Evolutionary conservation across 2,113 vertebrate species (phyloP).

Genomic region (Hydrolagus affinis): DNA sequence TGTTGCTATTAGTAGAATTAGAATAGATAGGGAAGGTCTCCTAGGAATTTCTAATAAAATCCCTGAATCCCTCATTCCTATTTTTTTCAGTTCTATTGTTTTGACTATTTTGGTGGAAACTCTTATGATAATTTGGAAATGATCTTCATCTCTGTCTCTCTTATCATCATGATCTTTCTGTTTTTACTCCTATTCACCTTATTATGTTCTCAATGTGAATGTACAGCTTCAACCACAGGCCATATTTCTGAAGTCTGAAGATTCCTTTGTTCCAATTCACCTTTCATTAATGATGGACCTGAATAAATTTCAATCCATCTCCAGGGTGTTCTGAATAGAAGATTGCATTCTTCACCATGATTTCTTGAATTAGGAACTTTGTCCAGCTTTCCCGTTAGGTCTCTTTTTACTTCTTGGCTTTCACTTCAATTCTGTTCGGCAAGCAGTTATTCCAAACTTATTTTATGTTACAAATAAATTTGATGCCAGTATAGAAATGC

Average conservation of each 20-base stretch:
- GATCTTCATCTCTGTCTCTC: background rate
- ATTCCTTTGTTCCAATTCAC: background rate
- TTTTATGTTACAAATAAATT: background rate
- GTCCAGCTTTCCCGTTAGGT: background rate
- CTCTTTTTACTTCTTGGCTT: constrained; percentile 16
- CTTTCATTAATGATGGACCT: background rate
- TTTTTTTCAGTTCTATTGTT: too few relatives aligned
- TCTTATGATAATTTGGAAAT: too few relatives aligned
- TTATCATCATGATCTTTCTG: background rate
- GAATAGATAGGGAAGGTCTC: background rate
- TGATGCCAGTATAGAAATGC: background rate
- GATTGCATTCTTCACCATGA: background rate
- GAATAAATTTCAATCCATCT: background rate
- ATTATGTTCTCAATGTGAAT: too few relatives aligned
- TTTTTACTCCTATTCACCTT: background rate
- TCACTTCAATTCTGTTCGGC: background rate
- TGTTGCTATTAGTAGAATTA: too few relatives aligned
- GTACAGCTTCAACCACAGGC: background rate
- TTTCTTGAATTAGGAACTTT: constrained; percentile 4
- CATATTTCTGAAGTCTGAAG: background rate
- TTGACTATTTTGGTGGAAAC: too few relatives aligned
- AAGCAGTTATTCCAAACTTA: background rate
- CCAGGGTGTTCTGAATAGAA: constrained; percentile 16
- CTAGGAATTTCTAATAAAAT: background rate
- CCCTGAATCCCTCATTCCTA: too few relatives aligned